phyloP scores from a whole-genome alignment of 2,888 invertebrate genomes.

The Ernsta delagoae region DNA sequence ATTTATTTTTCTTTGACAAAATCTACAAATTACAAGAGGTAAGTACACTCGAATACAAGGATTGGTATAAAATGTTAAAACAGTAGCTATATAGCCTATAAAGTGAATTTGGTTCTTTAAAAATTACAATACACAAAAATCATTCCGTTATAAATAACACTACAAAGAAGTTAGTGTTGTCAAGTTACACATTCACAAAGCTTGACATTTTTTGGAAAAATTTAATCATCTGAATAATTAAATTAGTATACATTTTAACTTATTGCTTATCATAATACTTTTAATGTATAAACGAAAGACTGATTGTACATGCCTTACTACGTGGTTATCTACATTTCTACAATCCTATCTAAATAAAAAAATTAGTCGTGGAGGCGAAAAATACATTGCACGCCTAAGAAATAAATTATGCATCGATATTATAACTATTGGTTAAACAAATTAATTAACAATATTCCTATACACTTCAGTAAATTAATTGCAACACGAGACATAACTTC shows the following conservation, averaged over 20 bases:
- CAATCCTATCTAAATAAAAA: conserved; percentile 61
- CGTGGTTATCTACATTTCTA: conserved; percentile 82
- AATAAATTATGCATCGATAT: conserved; percentile 69
- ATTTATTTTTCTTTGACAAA: conserved; percentile 82
- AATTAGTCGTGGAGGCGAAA: conserved; percentile 53
- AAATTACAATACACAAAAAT: conserved; percentile 67
- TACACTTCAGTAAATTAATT: conserved; percentile 44
- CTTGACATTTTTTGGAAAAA: conserved; percentile 39
- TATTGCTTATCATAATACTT: conserved; percentile 33
- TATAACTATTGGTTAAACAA: conserved; percentile 56
- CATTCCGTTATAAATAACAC: conserved; percentile 54
- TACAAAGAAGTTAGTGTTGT: conserved; percentile 51
- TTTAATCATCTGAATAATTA: conserved; percentile 40
- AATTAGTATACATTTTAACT: conserved; percentile 32
- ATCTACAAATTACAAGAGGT: conserved; percentile 81
- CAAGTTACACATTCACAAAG: conserved; percentile 42
- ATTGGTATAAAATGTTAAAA: conserved; percentile 83
- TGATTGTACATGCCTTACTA: conserved; percentile 55
- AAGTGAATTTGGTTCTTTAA: conserved; percentile 79
- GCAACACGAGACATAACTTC: conserved; percentile 10
- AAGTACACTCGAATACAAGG: conserved; percentile 84
- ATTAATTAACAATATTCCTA: conserved; percentile 57
- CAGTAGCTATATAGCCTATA: conserved; percentile 77
- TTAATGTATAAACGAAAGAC: conserved; percentile 40
- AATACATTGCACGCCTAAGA: conserved; percentile 63